Base-by-base conservation (phyloP, 1,140 invertebrate species). In the Whitmania pigra region DNA sequence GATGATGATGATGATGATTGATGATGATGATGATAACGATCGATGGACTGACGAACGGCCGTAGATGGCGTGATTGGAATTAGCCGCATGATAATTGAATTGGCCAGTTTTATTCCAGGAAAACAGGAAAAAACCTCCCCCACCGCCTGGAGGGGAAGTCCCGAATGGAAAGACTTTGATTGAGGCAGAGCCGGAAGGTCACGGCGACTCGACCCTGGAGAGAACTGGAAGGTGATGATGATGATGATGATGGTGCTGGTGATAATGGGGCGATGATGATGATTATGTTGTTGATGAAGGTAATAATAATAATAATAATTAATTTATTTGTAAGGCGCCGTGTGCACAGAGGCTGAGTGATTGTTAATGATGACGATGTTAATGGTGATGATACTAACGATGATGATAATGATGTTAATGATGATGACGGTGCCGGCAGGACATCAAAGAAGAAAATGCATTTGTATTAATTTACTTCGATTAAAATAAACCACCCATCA, bases 111-210 rank as follows among this genome's bases (percentile, higher is more conserved):
- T 7, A 25, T 63, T 63, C 22, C n/a, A 67, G 60, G 63, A 75
- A 73, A 72, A 70, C 67, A 53, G 54, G n/a, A 67, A 70, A 17
- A 67, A 43, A 72, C 25, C 54, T 27, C 68, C 68, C 54, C 54
- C 17, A 15, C 36, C 43, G 25, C 20, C 68, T 31, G 36, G 49
- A 9, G 71, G 74, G 9, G 76, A 73, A 15, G 71, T 78, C 36
- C 76, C 79, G 0, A 80, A 79, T 74, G 79, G 79, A 53, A 79
- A 78, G 70, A 68, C 75, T 25, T 31, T 76, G 0, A 53, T 60
- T 76, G 89, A 92, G 77, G 90, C 83, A 53, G 86, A 93, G 74
- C 89, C 91, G 79, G 90, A 93, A 78, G 91, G 81, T 25, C 78
- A 82, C 73, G 78, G 74, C n/a, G 82, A 84, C 75, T 80, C 81